Percentiles rank a stretch among this genome's conserved stretches.
These are phyloP conservation scores for Noctua janthe DNA, from an alignment of 2,888 invertebrate genomes.

Conservation along the genomic window DNA sequence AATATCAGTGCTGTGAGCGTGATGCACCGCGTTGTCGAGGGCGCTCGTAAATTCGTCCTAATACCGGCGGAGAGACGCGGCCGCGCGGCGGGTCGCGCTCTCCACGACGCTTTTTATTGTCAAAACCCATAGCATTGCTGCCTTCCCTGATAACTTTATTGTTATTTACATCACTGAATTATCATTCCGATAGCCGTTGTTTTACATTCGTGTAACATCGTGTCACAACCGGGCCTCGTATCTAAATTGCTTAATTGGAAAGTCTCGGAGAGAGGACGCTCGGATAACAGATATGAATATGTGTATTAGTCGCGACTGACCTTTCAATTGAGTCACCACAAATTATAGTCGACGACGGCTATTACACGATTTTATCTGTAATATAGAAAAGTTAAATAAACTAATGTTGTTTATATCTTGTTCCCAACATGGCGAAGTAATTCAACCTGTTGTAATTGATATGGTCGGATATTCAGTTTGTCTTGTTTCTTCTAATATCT, in stretches of 20 bases:
- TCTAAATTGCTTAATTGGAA: conserved; percentile 91
- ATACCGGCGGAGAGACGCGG: conserved; percentile 67
- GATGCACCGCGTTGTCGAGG: conserved; percentile 66
- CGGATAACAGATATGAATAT: conserved; percentile 81
- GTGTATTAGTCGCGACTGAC: conserved; percentile 77
- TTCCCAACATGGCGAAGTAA: conserved; percentile 76
- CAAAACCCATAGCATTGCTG: conserved; percentile 87
- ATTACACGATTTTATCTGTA: conserved; percentile 81
- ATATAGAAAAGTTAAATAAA: conserved; percentile 78
- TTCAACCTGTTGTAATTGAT: conserved; percentile 77
- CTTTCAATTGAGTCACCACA: conserved; percentile 81
- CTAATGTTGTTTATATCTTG: conserved; percentile 77
- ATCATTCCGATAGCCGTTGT: conserved; percentile 88
- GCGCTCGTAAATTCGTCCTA: conserved; percentile 84
- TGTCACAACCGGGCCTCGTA: conserved; percentile 83
- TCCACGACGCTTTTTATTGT: conserved; percentile 87
- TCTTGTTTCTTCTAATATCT: conserved; percentile 73
- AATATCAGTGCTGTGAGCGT: conserved; percentile 58
- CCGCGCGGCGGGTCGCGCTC: conserved; percentile 80
- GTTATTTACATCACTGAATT: conserved; percentile 89
- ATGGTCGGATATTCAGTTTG: conserved; percentile 71
- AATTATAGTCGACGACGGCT: conserved; percentile 73
- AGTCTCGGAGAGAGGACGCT: conserved; percentile 82
- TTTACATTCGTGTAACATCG: conserved; percentile 88
- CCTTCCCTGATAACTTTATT: conserved; percentile 89